A percentile compares a stretch with the other conserved stretches of the same genome.
phyloP scores from a whole-genome alignment of 2,113 vertebrate species.

The Ptilorrhoa leucosticta region DNA sequence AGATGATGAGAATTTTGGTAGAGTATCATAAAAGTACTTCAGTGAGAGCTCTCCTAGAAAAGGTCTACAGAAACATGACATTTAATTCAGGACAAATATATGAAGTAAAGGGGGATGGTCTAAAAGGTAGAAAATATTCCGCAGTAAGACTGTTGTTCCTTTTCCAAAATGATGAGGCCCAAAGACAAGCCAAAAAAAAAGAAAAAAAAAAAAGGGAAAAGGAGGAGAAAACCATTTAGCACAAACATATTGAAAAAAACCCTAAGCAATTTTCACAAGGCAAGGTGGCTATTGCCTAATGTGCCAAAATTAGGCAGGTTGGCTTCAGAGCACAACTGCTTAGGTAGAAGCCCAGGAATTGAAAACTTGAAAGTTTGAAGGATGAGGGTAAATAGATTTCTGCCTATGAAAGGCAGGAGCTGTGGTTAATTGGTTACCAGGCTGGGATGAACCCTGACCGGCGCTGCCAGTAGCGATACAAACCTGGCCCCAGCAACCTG shows the following conservation, averaged over 20 bases:
- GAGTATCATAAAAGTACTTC: background rate
- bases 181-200: background rate
- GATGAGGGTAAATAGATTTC: background rate
- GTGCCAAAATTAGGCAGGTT: background rate
- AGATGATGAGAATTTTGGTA: background rate
- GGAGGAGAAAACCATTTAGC: background rate
- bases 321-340: background rate
- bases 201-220: no score
- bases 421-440: background rate
- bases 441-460: background rate
- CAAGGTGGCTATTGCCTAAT: background rate
- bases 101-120: background rate
- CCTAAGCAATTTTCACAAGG: background rate
- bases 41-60: background rate
- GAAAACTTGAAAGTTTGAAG: background rate
- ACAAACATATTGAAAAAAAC: background rate
- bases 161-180: background rate
- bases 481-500: rapidly evolving
- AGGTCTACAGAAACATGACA: background rate
- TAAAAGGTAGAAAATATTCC: background rate
- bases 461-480: rapidly evolving
- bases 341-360: background rate
- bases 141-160: background rate
- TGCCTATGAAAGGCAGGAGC: background rate
- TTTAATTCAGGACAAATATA: background rate